phyloP scores from a whole-genome alignment of 1,140 invertebrate species.

The Bombus pascuorum region DNA sequence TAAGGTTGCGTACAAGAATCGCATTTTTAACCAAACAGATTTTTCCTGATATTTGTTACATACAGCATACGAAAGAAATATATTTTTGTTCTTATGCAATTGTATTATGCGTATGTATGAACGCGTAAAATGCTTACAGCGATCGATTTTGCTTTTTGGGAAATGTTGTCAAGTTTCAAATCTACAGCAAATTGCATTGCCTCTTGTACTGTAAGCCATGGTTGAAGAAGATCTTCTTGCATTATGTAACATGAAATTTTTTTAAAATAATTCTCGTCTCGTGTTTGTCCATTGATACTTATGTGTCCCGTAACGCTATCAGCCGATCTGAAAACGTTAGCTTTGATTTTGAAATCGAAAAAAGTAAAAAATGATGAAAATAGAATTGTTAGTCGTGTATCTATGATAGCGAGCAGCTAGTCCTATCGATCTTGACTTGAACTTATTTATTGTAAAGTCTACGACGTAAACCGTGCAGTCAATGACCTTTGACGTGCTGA shows the following conservation, averaged over 20 bases:
- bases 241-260: constrained; percentile 97
- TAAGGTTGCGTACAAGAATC: background rate
- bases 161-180: constrained; percentile 90
- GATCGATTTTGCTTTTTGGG: constrained; percentile 85
- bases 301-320: constrained; percentile 85
- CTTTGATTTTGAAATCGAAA: background rate
- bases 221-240: constrained; percentile 95
- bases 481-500: constrained; percentile 32
- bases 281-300: constrained; percentile 88
- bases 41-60: background rate
- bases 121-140: constrained; percentile 84
- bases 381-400: background rate
- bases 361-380: too few relatives aligned
- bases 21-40: background rate
- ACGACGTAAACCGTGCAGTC: constrained; percentile 55
- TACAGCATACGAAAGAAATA: background rate
- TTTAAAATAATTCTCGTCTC: constrained; percentile 90
- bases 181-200: constrained; percentile 93
- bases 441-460: background rate
- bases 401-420: background rate
- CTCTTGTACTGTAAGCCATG: constrained; percentile 92
- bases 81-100: background rate
- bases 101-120: background rate
- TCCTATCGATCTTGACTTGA: constrained; percentile 11
- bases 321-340: constrained; percentile 79